phyloP scores from a whole-genome alignment of 1,140 invertebrate species.

The Hermetia illucens region DNA sequence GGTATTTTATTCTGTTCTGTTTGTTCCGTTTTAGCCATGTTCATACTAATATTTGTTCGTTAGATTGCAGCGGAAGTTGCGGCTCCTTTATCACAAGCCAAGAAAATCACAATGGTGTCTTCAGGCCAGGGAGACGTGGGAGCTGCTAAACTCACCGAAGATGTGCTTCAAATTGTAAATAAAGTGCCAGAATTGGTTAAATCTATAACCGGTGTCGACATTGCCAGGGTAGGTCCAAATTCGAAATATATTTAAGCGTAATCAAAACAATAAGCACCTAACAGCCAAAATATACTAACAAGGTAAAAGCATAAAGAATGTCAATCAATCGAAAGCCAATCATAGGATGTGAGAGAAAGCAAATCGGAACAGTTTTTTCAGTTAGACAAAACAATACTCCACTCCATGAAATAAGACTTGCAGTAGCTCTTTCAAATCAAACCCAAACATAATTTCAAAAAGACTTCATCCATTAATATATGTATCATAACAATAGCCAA shows the following conservation, averaged over 20 bases:
- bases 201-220: constrained; percentile 82
- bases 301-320: background rate
- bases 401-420: background rate
- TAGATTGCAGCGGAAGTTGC: constrained; percentile 92
- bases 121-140: constrained; percentile 84
- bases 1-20: constrained; percentile 38
- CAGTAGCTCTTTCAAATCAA: background rate
- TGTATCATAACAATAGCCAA: background rate
- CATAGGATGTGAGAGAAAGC: background rate
- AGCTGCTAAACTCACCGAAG: constrained; percentile 82
- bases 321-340: background rate
- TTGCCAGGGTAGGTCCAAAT: constrained; percentile 55
- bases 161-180: constrained; percentile 83
- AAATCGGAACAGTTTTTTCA: background rate
- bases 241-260: constrained; percentile 28
- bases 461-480: background rate
- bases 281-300: background rate
- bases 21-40: background rate
- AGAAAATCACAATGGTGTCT: constrained; percentile 90
- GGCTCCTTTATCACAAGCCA: constrained; percentile 81
- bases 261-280: background rate
- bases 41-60: constrained; percentile 11
- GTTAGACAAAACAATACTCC: background rate
- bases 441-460: background rate
- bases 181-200: constrained; percentile 83